Base-by-base conservation (phyloP, 2,113 vertebrate genomes). In the Macquaria ambigua region DNA sequence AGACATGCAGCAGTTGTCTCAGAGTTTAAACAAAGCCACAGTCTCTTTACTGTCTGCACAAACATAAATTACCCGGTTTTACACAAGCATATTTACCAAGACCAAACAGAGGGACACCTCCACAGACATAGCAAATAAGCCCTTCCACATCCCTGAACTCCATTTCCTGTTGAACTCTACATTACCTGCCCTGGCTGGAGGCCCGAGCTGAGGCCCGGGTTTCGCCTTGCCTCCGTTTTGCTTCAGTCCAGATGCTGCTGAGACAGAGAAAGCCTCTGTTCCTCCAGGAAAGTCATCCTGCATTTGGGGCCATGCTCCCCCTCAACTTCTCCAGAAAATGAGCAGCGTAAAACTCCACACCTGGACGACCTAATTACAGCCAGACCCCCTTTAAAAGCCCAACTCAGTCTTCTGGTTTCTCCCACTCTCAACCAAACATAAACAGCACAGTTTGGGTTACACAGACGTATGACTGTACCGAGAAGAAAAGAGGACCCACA, bases 141-240 rank as follows among this genome's bases (percentile, higher is more conserved):
- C 50, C 79, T 82, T 93, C 75, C 79, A 81, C 79, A 72, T 83
- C 69, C 79, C 81, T 81, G 67, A 83, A 84, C 85, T 89, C 74
- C 86, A 92, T 92, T 95, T 94, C 89, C 93, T 93, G 86, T 92
- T 94, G 92, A 94, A 95, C 92, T 93, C 63, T 92, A 56, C n/a
- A 18, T 92, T 88, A 93, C 90, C 90, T 94, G 85, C 66, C 79
- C 74, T 63, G 79, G 79, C 76, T 6, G 37, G 76, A 70, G 84
- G 83, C 82, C 81, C 28, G 6, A 37, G 41, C 62, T 53, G 82
- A 82, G 79, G 79, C 68, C 62, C 70, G 46, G 23, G 63, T 81
- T 74, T 84, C 10, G 23, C 68, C 28, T 59, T 21, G 25, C 59
- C 67, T 74, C 43, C 3, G 21, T 69, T 82, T 61, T 83, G 76